A percentile compares a stretch with the other conserved stretches of the same genome.
phyloP scores from a whole-genome alignment of 2,888 invertebrate genomes.

The Hyppa rectilinea region DNA sequence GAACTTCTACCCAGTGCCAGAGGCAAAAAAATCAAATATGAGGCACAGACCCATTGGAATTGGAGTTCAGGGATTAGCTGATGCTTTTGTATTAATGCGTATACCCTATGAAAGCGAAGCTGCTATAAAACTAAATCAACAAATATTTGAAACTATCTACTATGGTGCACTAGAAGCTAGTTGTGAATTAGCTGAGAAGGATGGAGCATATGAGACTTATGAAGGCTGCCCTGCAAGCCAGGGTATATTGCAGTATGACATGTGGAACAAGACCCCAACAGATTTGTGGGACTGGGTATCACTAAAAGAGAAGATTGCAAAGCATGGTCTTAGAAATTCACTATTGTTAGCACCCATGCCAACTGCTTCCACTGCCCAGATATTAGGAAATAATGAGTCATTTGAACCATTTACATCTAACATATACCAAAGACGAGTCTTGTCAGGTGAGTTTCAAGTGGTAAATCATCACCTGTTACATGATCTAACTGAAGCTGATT shows the following conservation, averaged over 20 bases:
- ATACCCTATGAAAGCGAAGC: slow-evolving; percentile 97
- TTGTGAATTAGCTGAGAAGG: slow-evolving; percentile 96
- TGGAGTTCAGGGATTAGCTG: slow-evolving; percentile 99
- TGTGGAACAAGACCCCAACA: slow-evolving; percentile 98
- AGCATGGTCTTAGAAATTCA: slow-evolving; percentile 98
- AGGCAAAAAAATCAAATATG: slow-evolving; percentile 96
- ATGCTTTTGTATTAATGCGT: slow-evolving; percentile 98
- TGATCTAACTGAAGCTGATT: slow-evolving; percentile 96
- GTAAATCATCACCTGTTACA: slow-evolving; percentile 98
- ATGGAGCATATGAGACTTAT: slow-evolving; percentile 97
- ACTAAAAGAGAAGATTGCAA: slow-evolving; percentile 95
- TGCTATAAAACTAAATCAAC: slow-evolving; percentile 96
- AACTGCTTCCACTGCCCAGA: slow-evolving; percentile 99
- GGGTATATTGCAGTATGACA: slow-evolving; percentile 98
- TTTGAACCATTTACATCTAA: slow-evolving; percentile 99
- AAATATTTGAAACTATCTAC: slow-evolving; percentile 99
- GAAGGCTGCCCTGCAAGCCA: slow-evolving; percentile 97
- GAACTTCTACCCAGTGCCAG: slow-evolving; percentile 98
- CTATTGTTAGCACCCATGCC: slow-evolving; percentile 99
- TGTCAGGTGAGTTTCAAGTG: slow-evolving; percentile 98
- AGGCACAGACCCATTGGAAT: slow-evolving; percentile 97
- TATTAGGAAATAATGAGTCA: slow-evolving; percentile 99
- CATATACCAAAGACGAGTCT: slow-evolving; percentile 97
- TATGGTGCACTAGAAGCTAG: slow-evolving; percentile 99
- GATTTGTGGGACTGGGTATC: slow-evolving; percentile 97